Percentiles rank a stretch among this genome's conserved stretches.
These are phyloP conservation scores for Drosophila leonis DNA, from an alignment of 2,888 invertebrate genomes.

Conservation along the genomic window DNA sequence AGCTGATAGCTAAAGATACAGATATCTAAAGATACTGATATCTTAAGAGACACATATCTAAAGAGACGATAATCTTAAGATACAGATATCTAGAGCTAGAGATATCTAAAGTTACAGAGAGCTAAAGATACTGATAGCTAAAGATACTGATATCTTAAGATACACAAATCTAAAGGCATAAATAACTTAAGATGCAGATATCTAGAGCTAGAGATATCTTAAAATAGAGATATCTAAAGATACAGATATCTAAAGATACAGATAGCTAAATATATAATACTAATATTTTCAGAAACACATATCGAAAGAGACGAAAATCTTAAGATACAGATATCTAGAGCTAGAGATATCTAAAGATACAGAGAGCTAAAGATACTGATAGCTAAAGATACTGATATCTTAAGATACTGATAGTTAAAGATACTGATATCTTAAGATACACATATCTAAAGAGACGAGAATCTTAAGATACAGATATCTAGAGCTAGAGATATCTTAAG, in stretches of 20 bases:
- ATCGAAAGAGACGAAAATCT: no score
- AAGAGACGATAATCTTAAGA: neutral
- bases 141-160: neutral
- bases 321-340: no score
- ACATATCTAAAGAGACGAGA: neutral
- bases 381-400: neutral
- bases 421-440: neutral
- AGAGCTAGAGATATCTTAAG: no score
- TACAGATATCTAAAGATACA: no score
- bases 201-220: no score
- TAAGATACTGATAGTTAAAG: neutral
- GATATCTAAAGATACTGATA: neutral
- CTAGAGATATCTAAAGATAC: no score
- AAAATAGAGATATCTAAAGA: no score
- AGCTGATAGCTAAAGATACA: neutral
- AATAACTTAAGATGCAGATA: no score
- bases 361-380: no score
- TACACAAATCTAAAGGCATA: neutral
- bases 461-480: no score
- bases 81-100: neutral
- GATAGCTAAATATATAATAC: no score
- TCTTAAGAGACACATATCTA: neutral
- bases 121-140: neutral
- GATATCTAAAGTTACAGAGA: neutral
- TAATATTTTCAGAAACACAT: no score